Percentiles rank a stretch among this genome's conserved stretches.
Evolutionary conservation across 2,113 vertebrate genomes (phyloP).

Genomic region (Aythya baeri): DNA sequence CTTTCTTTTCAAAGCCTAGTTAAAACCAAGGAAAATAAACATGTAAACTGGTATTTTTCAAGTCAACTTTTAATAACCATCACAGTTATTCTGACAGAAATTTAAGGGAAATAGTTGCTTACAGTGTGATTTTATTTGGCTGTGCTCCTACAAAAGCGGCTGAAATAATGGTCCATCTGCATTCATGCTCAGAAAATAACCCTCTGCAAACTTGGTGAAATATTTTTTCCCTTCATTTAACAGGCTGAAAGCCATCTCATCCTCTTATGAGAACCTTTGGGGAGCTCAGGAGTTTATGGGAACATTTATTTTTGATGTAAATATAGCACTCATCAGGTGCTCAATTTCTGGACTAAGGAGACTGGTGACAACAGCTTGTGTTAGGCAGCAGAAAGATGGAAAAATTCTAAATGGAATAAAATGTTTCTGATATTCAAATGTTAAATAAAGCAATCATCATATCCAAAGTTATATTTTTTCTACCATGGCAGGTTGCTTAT

Average conservation of each 20-base stretch:
- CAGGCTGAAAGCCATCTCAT: not conserved
- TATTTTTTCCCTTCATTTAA: not conserved
- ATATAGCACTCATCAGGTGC: not conserved
- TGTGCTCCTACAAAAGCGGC: not conserved
- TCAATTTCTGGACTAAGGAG: not conserved
- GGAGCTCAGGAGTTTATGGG: not conserved
- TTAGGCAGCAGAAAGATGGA: slow-evolving; percentile 4
- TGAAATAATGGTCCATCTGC: not conserved
- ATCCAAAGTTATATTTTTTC: not conserved
- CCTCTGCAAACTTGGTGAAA: not conserved
- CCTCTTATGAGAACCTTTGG: not conserved
- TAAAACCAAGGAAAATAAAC: not conserved
- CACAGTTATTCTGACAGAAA: not conserved
- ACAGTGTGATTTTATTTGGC: not conserved
- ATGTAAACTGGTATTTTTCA: not conserved
- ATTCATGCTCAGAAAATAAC: not conserved
- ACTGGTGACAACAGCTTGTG: not conserved
- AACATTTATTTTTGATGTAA: slow-evolving; percentile 3
- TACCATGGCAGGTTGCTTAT: not conserved
- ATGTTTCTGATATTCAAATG: slow-evolving; percentile 17
- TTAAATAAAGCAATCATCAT: slow-evolving; percentile 27
- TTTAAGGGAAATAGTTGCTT: not conserved
- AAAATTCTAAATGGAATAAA: slow-evolving; percentile 35
- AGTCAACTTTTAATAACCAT: not conserved
- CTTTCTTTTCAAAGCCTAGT: not conserved